Conservation (phyloP, 2,113 vertebrate species). For the Vombatus ursinus region DNA sequence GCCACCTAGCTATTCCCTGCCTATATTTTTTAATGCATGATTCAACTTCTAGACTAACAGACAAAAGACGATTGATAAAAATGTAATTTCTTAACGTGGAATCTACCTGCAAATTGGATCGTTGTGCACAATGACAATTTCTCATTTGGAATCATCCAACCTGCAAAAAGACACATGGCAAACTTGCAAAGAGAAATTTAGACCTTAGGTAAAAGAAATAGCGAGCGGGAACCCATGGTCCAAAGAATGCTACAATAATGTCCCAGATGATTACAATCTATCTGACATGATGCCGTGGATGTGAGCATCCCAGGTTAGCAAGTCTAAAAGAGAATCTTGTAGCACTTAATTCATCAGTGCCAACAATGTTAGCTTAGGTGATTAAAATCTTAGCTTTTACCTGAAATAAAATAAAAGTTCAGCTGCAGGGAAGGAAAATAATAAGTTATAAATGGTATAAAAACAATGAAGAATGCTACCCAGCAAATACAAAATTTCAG, state of each 20-base stretch:
- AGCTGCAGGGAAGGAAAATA: not conserved
- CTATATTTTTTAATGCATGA: slow-evolving; percentile 14
- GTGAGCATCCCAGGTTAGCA: slow-evolving; percentile 67
- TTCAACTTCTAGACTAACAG: slow-evolving; percentile 50
- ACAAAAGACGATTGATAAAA: slow-evolving; percentile 38
- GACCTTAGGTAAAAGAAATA: slow-evolving; percentile 61
- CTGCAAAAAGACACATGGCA: slow-evolving; percentile 66
- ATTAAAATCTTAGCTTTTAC: slow-evolving; percentile 48
- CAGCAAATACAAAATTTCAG: not conserved
- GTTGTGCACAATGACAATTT: slow-evolving; percentile 54
- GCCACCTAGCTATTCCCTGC: no score
- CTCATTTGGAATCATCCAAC: slow-evolving; percentile 41
- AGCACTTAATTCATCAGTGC: slow-evolving; percentile 45
- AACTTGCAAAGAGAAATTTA: slow-evolving; percentile 69
- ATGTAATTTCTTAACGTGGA: slow-evolving; percentile 43
- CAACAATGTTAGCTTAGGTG: slow-evolving; percentile 38
- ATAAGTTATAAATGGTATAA: slow-evolving; percentile 49
- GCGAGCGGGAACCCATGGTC: slow-evolving; percentile 82
- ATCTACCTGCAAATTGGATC: slow-evolving; percentile 55
- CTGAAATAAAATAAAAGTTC: not conserved
- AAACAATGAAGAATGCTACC: slow-evolving; percentile 34
- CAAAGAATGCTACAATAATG: slow-evolving; percentile 58
- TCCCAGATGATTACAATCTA: slow-evolving; percentile 71
- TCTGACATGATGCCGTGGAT: slow-evolving; percentile 62
- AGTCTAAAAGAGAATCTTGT: slow-evolving; percentile 59